Evolutionary conservation across 2,113 vertebrate species (phyloP), one percentile per base, ranked within the genome.

Genomic region (Coptodon rendalli): DNA sequence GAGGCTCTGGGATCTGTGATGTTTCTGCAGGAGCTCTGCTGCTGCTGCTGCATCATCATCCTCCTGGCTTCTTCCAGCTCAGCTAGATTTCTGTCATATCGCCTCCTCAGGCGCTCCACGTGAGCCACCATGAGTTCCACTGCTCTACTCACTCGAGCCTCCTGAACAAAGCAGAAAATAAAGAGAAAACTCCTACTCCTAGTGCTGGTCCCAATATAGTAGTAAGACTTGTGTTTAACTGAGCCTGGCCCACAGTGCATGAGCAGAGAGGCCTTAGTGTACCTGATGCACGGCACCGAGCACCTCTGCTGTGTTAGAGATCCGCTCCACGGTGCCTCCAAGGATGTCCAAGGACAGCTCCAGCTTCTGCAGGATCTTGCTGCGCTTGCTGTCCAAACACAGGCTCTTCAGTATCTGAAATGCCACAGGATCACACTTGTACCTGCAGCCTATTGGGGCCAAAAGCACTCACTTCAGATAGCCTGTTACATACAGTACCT

Each of bases 231-330:
- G 22, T 29, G 59, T 81, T 57, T 50, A 78, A 78, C 45, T 52
- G 45, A 78, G 6, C 27, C 73, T 12, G 45, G 34, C 73, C 56
- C 22, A 81, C 0, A 36, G 29, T 14, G 7, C 7, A 12, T 29
- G 29, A 31, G 19, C 29, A 16, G 43, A 56, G 4, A 6, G 27
- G 17, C 34, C 9, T 57, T 6, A 2, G 17, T 24, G 29, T 83
- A 97, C 97, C 97, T 98, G 97, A 68, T 97, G 97, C 2, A 97
- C 97, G 1, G 97, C 97, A 2, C 97, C 97, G 16, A 98, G 94
- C 80, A 97, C 94, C 93, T 98, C 97, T 0, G 97, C 96, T 0
- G 97, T 96, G 5, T 91, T 94, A 71, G 95, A 96, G 82, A 97
- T 96, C 6, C 97, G 59, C 6, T 95, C 94, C 0, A 97, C 92